Evolutionary conservation across 2,888 invertebrate species (phyloP), one percentile per base, ranked within the genome.

Genomic region (Drosophila macrothrix): DNA sequence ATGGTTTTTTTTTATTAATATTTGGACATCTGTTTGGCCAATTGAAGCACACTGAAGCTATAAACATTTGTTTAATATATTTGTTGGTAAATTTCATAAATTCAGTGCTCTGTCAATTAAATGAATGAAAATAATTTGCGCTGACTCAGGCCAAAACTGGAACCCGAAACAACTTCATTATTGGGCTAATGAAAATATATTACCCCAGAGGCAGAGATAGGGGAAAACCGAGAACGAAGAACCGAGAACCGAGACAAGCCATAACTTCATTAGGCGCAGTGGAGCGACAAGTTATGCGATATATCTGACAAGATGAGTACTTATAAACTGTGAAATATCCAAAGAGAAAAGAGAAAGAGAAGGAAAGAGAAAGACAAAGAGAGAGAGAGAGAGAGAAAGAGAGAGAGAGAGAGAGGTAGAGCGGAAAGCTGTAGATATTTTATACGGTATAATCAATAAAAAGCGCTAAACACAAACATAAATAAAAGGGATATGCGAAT

Each of bases 41-140:
- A 84, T 82, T 84, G 67, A 80, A 68, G 68, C 78, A 71, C 71
- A 71, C 29, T 71, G 39, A 39, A 71, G 54, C 63, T 49, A 28
- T 61, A 67, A 76, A 63, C 54, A 75, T 65, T 71, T 68, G 56
- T 58, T 64, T 61, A 75, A 83, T 75, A 78, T 70, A 73, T 66
- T 46, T 56, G 69, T 56, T 69, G 73, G 62, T 53, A 77, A 69
- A 84, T 79, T 82, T 68, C 77, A 83, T 73, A 86, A 83, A 80
- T 74, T 67, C 72, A 62, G 55, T 68, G 68, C 66, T 65, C 78
- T 73, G 78, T 71, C 88, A 85, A 89, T 85, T 87, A 82, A 87
- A 84, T 89, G 67, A 89, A 82, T 87, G 79, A 88, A 89, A 87
- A 84, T 89, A 75, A 87, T 84, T 84, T 82, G 56, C 75, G 78